Evolutionary conservation across 2,888 invertebrate species (phyloP), one percentile per base, ranked within the genome.

Genomic region (Lacanobia wlatinum): DNA sequence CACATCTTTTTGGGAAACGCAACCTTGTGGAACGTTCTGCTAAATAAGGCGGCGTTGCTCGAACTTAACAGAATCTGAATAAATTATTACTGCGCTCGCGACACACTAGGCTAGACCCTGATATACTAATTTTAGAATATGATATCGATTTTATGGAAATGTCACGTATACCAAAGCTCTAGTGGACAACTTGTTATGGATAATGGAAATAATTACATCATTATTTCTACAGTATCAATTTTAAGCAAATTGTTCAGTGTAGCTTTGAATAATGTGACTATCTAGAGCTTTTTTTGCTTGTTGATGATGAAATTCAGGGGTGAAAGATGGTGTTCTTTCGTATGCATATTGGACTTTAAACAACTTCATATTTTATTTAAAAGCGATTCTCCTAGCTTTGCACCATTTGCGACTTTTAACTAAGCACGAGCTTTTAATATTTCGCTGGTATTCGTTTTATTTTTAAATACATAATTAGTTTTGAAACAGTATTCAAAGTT

Each of bases 31-130:
- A 61, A 69, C 1, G 14, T 58, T 62, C n/a, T 50, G 40, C 48
- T 48, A 53, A 59, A 63, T 50, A 55, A 48, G 46, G 52, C 16
- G 7, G 28, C 28, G 52, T 38, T 23, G 40, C 62, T 61, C 40
- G 23, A 46, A 38, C 23, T n/a, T 61, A 6, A 50, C 43, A 53
- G 40, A 70, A 59, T 53, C n/a, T 59, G 40, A 77, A 59, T 63
- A 63, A 63, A 63, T 70, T 52, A 53, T 69, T 14, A 63, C n/a
- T 59, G 77, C 62, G 16, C 16, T 52, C 62, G 48, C 48, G 40
- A 40, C 9, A 58, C 18, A 52, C 28, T 38, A 60, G n/a, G 9
- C 21, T 23, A 59, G 23, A n/a, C 16, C 28, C 16, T 43, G 9
- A 59, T 28, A 4, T 16, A 61, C 28, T 43, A 48, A 52, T 48